These are phyloP conservation scores for Porites cylindrica DNA, from an alignment of 92 coral and sea anemone genomes.

Conservation along the genomic window DNA sequence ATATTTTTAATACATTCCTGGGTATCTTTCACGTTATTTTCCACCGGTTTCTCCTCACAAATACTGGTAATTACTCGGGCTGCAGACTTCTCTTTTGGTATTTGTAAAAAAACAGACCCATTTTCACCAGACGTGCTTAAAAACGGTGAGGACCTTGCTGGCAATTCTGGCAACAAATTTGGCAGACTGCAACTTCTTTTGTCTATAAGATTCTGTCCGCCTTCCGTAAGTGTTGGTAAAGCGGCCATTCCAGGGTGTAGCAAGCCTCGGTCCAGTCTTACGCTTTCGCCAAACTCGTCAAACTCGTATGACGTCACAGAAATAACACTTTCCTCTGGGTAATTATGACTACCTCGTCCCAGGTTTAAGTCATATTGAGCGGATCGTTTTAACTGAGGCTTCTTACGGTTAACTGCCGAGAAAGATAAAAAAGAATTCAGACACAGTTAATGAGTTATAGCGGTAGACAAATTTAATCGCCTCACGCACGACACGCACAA, in stretches of 20 bases:
- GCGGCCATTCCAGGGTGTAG: slow-evolving; percentile 1
- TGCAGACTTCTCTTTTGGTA: background rate
- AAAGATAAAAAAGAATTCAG: background rate
- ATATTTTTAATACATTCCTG: background rate
- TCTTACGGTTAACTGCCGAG: slow-evolving; percentile 64
- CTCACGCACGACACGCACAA: too few relatives aligned
- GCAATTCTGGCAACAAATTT: slow-evolving; percentile 18
- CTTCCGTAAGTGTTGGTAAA: background rate
- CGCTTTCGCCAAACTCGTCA: slow-evolving; percentile 80
- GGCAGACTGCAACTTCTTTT: slow-evolving; percentile 43
- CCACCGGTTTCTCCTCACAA: background rate
- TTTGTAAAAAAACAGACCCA: background rate
- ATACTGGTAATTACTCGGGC: slow-evolving; percentile 3
- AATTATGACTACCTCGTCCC: slow-evolving; percentile 70
- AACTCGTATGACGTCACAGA: slow-evolving; percentile 79
- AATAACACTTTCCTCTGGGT: slow-evolving; percentile 83
- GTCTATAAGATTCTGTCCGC: slow-evolving; percentile 5
- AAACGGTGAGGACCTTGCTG: background rate
- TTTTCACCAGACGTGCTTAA: background rate
- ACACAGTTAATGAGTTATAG: background rate
- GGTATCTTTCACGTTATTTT: background rate
- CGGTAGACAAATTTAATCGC: background rate
- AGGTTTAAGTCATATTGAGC: slow-evolving; percentile 61
- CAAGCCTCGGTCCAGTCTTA: slow-evolving; percentile 49
- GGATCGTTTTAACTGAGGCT: slow-evolving; percentile 40